A percentile compares a stretch with the other conserved stretches of the same genome.
Conservation (phyloP, 2,888 invertebrate species). For the Galeopsomyia nigrocyanea region DNA sequence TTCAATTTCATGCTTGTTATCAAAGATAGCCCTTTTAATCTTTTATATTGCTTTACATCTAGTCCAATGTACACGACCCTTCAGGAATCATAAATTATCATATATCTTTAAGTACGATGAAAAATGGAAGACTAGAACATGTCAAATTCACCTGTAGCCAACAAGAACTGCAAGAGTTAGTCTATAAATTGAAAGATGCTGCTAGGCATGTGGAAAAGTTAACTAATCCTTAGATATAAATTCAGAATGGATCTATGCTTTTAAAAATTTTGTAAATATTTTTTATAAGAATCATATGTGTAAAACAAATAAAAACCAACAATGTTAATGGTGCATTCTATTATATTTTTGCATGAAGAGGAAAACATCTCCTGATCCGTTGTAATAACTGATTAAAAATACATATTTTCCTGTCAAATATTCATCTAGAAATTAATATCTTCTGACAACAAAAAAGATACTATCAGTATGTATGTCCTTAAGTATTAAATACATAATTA, state of each 20-base stretch:
- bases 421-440: slow-evolving; percentile 58
- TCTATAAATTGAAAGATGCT: slow-evolving; percentile 77
- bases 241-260: slow-evolving; percentile 1
- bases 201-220: slow-evolving; percentile 75
- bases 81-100: slow-evolving; percentile 57
- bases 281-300: slow-evolving; percentile 23
- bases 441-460: slow-evolving; percentile 56
- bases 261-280: slow-evolving; percentile 34
- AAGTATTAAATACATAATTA: slow-evolving; percentile 62
- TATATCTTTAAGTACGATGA: slow-evolving; percentile 56
- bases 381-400: slow-evolving; percentile 64
- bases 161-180: slow-evolving; percentile 77
- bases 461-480: slow-evolving; percentile 58
- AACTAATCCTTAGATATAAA: slow-evolving; percentile 49
- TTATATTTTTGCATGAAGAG: slow-evolving; percentile 66
- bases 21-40: slow-evolving; percentile 26
- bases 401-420: slow-evolving; percentile 59
- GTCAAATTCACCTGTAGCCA: slow-evolving; percentile 75
- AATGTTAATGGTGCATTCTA: slow-evolving; percentile 60
- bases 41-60: slow-evolving; percentile 42
- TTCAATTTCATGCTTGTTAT: slow-evolving; percentile 3
- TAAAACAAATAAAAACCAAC: slow-evolving; percentile 39
- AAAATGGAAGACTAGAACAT: slow-evolving; percentile 65
- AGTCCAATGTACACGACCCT: slow-evolving; percentile 57
- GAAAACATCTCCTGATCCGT: slow-evolving; percentile 63